These are phyloP conservation scores for Uria aalge DNA, from an alignment of 2,113 vertebrate genomes.

Conservation along the genomic window DNA sequence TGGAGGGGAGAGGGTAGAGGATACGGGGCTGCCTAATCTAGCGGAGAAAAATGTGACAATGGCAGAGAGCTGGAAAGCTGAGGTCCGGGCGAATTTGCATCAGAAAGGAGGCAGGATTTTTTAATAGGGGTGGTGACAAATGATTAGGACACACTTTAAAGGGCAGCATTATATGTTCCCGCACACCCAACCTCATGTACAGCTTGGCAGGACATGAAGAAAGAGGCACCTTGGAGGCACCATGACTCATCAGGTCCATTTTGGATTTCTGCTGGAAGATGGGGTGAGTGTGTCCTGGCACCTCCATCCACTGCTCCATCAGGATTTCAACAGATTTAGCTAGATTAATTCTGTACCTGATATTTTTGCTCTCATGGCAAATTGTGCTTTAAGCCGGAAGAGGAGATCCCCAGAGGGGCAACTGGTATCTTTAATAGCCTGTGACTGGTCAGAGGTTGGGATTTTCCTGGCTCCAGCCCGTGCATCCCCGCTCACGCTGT, in stretches of 20 bases:
- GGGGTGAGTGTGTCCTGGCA: not conserved
- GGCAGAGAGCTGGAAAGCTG: not conserved
- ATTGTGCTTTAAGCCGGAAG: not conserved
- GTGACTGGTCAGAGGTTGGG: not conserved
- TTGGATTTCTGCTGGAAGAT: not conserved
- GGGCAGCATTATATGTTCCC: not conserved
- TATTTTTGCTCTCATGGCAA: not conserved
- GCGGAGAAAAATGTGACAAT: not conserved
- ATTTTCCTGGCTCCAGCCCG: not conserved
- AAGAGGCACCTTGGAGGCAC: not conserved
- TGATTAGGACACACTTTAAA: not conserved
- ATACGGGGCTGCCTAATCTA: not conserved
- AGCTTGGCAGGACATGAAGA: not conserved
- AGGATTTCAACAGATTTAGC: not conserved
- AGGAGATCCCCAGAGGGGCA: not conserved
- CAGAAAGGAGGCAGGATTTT: not conserved
- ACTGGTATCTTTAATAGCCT: not conserved
- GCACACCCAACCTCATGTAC: not conserved
- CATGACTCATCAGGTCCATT: not conserved
- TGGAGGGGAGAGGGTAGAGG: not conserved
- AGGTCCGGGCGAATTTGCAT: not conserved
- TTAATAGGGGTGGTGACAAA: not conserved
- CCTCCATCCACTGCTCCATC: not conserved
- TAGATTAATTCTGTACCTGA: not conserved
- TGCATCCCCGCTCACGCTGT: not conserved